Conservation (phyloP, 2,888 invertebrate species). For the Idaea dimidiata region DNA sequence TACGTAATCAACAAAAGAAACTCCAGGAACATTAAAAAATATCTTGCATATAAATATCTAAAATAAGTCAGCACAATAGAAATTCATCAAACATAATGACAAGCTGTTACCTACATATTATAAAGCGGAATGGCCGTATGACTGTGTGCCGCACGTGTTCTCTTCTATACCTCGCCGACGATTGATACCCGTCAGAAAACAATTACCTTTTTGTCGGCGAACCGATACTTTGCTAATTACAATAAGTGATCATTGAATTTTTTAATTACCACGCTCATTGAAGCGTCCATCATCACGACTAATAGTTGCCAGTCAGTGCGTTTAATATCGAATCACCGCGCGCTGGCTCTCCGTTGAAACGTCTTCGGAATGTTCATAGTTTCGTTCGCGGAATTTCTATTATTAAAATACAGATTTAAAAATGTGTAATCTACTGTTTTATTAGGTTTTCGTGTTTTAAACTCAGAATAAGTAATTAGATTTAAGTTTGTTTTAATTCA, state of each 20-base stretch:
- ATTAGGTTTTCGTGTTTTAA: slow-evolving; percentile 12
- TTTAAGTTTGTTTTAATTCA: too few species aligned
- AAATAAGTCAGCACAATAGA: too few species aligned
- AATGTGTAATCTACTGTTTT: slow-evolving; percentile 28
- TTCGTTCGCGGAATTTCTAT: slow-evolving; percentile 69
- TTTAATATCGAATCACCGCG: slow-evolving; percentile 64
- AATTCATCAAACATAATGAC: too few species aligned
- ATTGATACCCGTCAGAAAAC: slow-evolving; percentile 70
- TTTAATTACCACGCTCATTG: slow-evolving; percentile 75
- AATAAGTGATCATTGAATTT: slow-evolving; percentile 76
- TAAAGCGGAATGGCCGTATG: slow-evolving; percentile 18
- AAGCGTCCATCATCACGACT: slow-evolving; percentile 67
- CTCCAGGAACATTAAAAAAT: too few species aligned
- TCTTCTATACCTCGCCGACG: slow-evolving; percentile 39
- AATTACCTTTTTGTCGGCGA: slow-evolving; percentile 74
- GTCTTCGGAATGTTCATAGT: slow-evolving; percentile 56
- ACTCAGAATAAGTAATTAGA: too few species aligned
- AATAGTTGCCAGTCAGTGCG: slow-evolving; percentile 78
- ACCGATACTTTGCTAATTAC: slow-evolving; percentile 73
- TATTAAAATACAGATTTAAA: slow-evolving; percentile 36
- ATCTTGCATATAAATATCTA: too few species aligned
- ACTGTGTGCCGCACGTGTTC: slow-evolving; percentile 47
- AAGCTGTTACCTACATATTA: slow-evolving; percentile 3
- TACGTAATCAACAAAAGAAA: too few species aligned
- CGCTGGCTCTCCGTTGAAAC: slow-evolving; percentile 17